Percentiles rank a stretch among this genome's conserved stretches.
phyloP scores from a whole-genome alignment of 92 coral and sea anemone genomes.

The Epizoanthus stellaris region DNA sequence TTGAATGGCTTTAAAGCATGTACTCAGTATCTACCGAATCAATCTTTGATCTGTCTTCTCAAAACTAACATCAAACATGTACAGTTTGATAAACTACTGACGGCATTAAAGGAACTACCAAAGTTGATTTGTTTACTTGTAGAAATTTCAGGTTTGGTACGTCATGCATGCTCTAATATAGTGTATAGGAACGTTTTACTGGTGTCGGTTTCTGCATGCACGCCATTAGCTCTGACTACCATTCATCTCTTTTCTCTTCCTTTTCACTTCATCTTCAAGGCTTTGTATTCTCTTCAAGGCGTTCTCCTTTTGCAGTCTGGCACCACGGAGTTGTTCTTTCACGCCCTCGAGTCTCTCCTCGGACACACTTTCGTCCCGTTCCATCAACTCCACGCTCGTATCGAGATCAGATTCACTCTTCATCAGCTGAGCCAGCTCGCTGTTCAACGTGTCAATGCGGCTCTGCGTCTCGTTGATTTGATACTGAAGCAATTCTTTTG shows the following conservation, averaged over 20 bases:
- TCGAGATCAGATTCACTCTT: conserved; percentile 86
- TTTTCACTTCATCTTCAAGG: conserved; percentile 87
- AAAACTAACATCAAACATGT: not conserved
- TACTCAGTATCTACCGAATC: too few relatives aligned
- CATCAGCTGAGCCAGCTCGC: conserved; percentile 88
- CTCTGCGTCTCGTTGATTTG: conserved; percentile 87
- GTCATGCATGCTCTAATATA: not conserved
- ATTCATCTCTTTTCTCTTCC: conserved; percentile 78
- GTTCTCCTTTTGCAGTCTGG: conserved; percentile 83
- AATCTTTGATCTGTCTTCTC: too few relatives aligned
- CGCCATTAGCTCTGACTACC: not conserved
- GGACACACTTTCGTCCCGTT: conserved; percentile 56
- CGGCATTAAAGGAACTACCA: not conserved
- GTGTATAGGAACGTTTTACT: not conserved
- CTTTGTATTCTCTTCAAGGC: conserved; percentile 77
- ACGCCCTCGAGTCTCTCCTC: conserved; percentile 69
- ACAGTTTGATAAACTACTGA: not conserved
- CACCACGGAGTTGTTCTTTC: conserved; percentile 81
- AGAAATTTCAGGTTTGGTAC: not conserved
- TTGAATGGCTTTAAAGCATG: too few relatives aligned
- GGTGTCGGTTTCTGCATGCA: too few relatives aligned
- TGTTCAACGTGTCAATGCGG: conserved; percentile 78
- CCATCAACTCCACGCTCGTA: conserved; percentile 61
- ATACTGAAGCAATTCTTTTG: conserved; percentile 83
- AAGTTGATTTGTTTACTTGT: not conserved